phyloP scores from a whole-genome alignment of 2,888 invertebrate species.

The Andricus quercusramuli region DNA sequence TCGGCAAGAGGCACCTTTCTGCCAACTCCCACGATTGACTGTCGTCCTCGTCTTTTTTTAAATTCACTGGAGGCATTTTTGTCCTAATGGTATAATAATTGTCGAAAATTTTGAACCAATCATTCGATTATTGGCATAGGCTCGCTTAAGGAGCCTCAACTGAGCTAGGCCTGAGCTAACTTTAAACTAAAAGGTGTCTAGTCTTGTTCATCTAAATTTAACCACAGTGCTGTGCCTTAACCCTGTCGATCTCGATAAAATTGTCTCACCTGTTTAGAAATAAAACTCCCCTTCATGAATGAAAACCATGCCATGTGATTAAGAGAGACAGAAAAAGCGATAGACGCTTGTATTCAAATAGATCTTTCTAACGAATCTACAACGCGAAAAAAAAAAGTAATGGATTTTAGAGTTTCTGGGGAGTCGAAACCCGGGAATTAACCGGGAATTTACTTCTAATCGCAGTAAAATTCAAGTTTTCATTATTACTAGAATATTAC shows the following conservation, averaged over 20 bases:
- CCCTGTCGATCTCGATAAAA: slow-evolving; percentile 67
- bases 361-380: neutral
- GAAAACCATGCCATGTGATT: slow-evolving; percentile 35
- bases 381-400: neutral
- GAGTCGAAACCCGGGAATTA: too few relatives aligned
- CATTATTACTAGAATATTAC: too few relatives aligned
- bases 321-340: slow-evolving; percentile 45
- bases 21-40: slow-evolving; percentile 82
- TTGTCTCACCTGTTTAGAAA: slow-evolving; percentile 49
- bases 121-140: slow-evolving; percentile 61
- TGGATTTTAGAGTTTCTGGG: neutral
- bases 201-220: slow-evolving; percentile 75
- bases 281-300: slow-evolving; percentile 36
- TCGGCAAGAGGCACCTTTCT: slow-evolving; percentile 87
- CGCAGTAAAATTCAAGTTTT: too few relatives aligned
- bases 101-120: slow-evolving; percentile 58
- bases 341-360: slow-evolving; percentile 18
- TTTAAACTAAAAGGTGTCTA: slow-evolving; percentile 75
- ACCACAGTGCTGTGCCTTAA: slow-evolving; percentile 69
- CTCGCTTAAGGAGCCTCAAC: slow-evolving; percentile 63
- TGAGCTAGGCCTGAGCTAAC: slow-evolving; percentile 75
- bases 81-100: slow-evolving; percentile 44
- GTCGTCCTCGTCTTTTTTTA: slow-evolving; percentile 72
- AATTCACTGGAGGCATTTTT: slow-evolving; percentile 68
- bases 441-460: too few relatives aligned